Evolutionary conservation across 2,888 invertebrate species (phyloP).

Genomic region (Nycteola revayana): DNA sequence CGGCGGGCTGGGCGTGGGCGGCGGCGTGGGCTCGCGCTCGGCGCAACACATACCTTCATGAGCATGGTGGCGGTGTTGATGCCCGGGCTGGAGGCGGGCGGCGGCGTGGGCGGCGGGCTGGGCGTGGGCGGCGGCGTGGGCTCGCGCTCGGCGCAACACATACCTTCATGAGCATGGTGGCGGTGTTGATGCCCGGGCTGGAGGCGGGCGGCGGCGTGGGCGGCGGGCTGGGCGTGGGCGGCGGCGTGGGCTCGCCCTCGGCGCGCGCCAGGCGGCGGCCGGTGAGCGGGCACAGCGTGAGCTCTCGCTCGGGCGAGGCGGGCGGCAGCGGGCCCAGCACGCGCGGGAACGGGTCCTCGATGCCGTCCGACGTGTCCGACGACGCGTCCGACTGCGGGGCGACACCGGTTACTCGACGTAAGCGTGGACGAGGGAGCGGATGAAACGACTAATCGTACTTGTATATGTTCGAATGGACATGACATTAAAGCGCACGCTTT

Average conservation of each 20-base stretch:
- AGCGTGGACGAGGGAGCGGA: background rate
- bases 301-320: constrained; percentile 84
- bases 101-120: constrained; percentile 59
- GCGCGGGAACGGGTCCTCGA: constrained; percentile 83
- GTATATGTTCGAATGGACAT: too few relatives aligned
- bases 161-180: constrained; percentile 72
- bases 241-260: constrained; percentile 83
- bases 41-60: constrained; percentile 77
- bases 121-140: constrained; percentile 82
- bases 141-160: too few relatives aligned
- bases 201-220: constrained; percentile 44
- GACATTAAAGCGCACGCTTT: too few relatives aligned
- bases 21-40: too few relatives aligned
- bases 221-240: constrained; percentile 76
- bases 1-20: too few relatives aligned
- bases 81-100: constrained; percentile 32
- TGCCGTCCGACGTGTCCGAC: constrained; percentile 82
- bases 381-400: constrained; percentile 55
- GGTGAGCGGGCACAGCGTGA: constrained; percentile 83
- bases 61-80: constrained; percentile 50
- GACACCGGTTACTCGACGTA: too few relatives aligned
- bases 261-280: constrained; percentile 78
- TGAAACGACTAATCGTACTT: too few relatives aligned
- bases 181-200: constrained; percentile 29
- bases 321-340: constrained; percentile 73